Evolutionary conservation across 2,113 vertebrate genomes (phyloP).

Genomic region (Pithys albifrons): DNA sequence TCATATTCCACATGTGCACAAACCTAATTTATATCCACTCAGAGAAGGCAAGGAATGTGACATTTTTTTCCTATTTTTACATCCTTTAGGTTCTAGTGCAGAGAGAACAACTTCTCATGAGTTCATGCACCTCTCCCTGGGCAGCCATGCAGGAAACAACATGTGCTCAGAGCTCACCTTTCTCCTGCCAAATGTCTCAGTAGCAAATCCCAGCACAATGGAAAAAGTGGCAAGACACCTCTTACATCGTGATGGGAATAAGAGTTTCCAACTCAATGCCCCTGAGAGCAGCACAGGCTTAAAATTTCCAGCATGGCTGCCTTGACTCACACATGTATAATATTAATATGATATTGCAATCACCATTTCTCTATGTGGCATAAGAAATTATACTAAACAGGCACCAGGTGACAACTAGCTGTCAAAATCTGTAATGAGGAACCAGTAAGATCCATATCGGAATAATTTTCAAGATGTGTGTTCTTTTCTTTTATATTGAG

Average conservation of each 20-base stretch:
- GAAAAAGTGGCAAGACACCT: not conserved
- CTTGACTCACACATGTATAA: not conserved
- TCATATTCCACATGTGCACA: not conserved
- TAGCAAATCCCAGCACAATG: not conserved
- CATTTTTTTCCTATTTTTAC: not conserved
- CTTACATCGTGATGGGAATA: not conserved
- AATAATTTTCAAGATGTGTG: not conserved
- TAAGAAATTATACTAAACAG: conserved; percentile 2
- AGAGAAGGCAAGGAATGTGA: not conserved
- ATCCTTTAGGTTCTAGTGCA: not conserved
- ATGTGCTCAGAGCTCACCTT: not conserved
- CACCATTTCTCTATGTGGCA: not conserved
- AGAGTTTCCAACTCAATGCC: not conserved
- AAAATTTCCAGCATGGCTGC: not conserved
- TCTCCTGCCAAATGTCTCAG: not conserved
- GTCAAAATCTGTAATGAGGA: not conserved
- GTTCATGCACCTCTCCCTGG: not conserved
- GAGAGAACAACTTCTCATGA: not conserved
- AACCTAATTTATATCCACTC: not conserved
- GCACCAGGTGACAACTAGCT: not conserved
- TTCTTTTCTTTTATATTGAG: not conserved
- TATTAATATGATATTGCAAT: not conserved
- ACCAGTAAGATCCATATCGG: not conserved
- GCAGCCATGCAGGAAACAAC: not conserved
- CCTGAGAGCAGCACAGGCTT: not conserved